These are phyloP conservation scores for Eospalax fontanierii DNA, from an alignment of 2,797 vertebrate genomes.

Conservation along the genomic window DNA sequence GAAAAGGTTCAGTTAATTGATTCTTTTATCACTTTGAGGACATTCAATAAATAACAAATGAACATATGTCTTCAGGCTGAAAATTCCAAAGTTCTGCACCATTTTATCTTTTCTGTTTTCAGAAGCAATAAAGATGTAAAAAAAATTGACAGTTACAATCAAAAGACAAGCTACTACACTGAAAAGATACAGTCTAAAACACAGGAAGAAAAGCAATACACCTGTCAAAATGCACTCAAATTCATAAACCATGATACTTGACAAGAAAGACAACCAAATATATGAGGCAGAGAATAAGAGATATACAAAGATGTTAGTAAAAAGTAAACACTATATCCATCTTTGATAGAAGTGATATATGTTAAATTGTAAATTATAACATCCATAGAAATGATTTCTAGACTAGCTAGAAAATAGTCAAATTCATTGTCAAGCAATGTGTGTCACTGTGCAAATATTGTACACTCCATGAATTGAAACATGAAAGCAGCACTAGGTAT, in stretches of 20 bases:
- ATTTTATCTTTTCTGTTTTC: neutral
- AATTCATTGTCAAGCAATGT: neutral
- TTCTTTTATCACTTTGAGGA: neutral
- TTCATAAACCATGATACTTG: neutral
- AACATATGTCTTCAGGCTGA: neutral
- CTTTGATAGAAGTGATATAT: neutral
- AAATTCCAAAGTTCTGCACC: neutral
- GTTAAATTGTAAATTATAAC: neutral
- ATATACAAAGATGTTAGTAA: neutral
- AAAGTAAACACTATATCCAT: neutral
- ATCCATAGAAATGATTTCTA: neutral
- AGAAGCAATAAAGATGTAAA: neutral
- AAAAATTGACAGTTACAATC: neutral
- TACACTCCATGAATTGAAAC: slow-evolving; percentile 2
- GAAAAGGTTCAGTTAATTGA: neutral
- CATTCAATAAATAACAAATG: neutral
- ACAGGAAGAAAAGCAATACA: neutral
- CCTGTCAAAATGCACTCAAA: slow-evolving; percentile 11
- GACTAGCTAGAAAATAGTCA: neutral
- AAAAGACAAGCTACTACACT: neutral
- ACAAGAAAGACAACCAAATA: neutral
- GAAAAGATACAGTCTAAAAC: neutral
- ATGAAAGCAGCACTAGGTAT: neutral
- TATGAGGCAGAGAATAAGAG: neutral
- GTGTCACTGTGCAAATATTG: neutral